Evolutionary conservation across 1,140 invertebrate genomes (phyloP), one percentile per base, ranked within the genome.

Genomic region (Euura lappo): DNA sequence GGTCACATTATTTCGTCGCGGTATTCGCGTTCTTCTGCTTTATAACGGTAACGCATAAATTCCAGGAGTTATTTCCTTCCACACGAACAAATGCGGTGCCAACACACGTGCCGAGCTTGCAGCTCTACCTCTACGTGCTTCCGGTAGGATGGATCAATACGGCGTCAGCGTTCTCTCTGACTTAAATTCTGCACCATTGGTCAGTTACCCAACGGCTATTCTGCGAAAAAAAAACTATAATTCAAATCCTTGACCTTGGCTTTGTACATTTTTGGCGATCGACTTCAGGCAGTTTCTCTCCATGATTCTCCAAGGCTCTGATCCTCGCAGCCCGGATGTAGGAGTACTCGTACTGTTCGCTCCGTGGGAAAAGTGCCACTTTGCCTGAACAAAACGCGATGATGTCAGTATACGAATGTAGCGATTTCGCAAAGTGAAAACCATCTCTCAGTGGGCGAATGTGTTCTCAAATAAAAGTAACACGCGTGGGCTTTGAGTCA

Each of bases 341-440:
- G 7, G 8, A 28, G 28, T 68, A 68, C 28, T 68, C 66, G 66
- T 68, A 68, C 28, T 68, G 66, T 8, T 68, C 44, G 66, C 66
- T 68, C 8, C 66, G 66, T 28, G 66, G 66, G 42, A 68, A 68
- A 8, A 68, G 13, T 11, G 66, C 13, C 13, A 68, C 66, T 28
- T 44, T 68, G 28, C 66, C 66, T 68, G 44, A n/a, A 68, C 3
- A n/a, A 28, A 28, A 28, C 28, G 28, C 28, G 28, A 28, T 28
- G 28, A 28, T 28, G 28, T 28, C 28, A 28, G 28, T 28, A 28
- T 28, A 0, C 28, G 28, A 28, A 28, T 28, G 28, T 28, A 28
- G 28, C 28, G 28, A 28, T 28, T 28, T 28, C 28, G 28, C 28
- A 28, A 28, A 28, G 28, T 28, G 28, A 28, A 28, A 28, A 28